These are phyloP conservation scores for Taxidea taxus DNA, from an alignment of 2,113 vertebrate genomes.

Conservation along the genomic window DNA sequence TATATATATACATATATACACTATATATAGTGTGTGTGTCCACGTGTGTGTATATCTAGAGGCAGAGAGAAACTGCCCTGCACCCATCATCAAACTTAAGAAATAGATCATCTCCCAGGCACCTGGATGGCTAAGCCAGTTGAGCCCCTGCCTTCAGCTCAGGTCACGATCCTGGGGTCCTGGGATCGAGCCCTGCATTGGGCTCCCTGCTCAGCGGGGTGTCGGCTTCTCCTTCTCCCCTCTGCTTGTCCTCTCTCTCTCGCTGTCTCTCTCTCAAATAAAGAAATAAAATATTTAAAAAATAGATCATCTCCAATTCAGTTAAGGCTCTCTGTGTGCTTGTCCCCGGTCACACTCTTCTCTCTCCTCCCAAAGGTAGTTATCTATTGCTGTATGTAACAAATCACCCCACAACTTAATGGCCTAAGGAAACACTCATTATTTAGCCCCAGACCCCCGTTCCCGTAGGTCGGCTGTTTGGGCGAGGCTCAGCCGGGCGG, in stretches of 20 bases:
- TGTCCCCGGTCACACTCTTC: background rate
- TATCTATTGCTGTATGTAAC: background rate
- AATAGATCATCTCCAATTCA: background rate
- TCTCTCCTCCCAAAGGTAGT: background rate
- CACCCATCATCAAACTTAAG: background rate
- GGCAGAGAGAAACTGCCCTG: no score
- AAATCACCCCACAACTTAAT: background rate
- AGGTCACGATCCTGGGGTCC: background rate
- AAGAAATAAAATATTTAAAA: background rate
- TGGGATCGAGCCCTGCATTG: background rate
- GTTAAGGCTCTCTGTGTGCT: background rate
- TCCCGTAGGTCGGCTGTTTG: background rate
- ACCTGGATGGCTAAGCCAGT: background rate
- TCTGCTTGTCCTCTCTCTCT: background rate
- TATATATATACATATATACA: background rate
- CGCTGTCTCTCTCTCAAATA: background rate
- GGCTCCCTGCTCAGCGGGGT: background rate
- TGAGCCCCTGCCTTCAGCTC: background rate
- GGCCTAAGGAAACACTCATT: background rate
- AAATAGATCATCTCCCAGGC: background rate
- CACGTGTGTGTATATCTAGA: background rate
- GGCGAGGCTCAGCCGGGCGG: background rate
- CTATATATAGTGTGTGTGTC: background rate
- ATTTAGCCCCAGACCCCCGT: background rate
- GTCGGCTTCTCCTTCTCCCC: background rate